Base-by-base conservation (phyloP, 1,140 invertebrate species). In the Hirudo medicinalis region DNA sequence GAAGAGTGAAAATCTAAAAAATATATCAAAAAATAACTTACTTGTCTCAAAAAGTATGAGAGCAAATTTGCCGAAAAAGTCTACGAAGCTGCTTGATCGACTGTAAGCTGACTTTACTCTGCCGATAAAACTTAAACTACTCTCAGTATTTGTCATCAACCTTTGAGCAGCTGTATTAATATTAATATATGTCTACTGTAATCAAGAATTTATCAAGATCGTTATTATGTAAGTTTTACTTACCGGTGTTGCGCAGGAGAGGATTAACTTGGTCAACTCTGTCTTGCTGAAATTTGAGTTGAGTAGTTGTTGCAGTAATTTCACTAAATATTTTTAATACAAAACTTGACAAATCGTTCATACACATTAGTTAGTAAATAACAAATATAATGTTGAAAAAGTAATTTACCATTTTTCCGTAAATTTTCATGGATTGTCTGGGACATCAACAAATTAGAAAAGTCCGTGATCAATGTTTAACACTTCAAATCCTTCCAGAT, bases 41-140 rank as follows among this genome's bases (percentile, higher is more conserved):
- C 87, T 82, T 76, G 87, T 87, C 71, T 87, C 86, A 69, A 87
- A 76, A 22, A 88, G 76, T 43, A 88, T 81, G 36, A 87, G 80
- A 17, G 87, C 75, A 32, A 88, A 80, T 77, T 87, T 87, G 75
- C 86, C 85, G 20, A 88, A 72, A 76, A 88, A 88, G 74, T 87
- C 86, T 27, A 87, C 78, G 72, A 87, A 78, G 54, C 85, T 84
- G 78, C 83, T 85, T 1, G 87, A 87, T 29, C 85, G 80, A 77
- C 85, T 85, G 72, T 84, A 83, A 0, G 85, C 86, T 77, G 86
- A 85, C 73, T 85, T 80, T n/a, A 88, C 85, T 77, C 85, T 80
- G 25, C 87, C 87, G 82, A 87, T 88, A 1, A 88, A 63, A 63
- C 29, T 22, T 20, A 63, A 63, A 25, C 57, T 32, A 15, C 29